A percentile compares a stretch with the other conserved stretches of the same genome.
Evolutionary conservation across 1,140 invertebrate genomes (phyloP).

Genomic region (Conopomorpha cramerella): DNA sequence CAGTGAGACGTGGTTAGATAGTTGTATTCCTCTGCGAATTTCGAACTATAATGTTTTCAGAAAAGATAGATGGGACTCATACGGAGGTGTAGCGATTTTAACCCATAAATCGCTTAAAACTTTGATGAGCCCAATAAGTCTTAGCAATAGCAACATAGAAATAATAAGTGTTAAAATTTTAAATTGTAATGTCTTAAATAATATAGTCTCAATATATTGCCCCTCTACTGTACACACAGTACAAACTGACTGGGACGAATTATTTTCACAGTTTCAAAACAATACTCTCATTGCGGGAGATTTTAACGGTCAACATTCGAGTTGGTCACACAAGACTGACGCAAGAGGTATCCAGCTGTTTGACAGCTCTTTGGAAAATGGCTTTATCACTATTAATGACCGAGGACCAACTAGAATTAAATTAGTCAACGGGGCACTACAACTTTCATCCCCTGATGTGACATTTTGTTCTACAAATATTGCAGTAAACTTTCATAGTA

Average conservation of each 20-base stretch:
- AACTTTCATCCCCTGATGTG: no score
- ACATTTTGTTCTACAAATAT: no score
- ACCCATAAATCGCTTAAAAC: background rate
- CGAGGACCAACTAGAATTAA: no score
- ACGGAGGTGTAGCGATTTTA: background rate
- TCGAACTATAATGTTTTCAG: background rate
- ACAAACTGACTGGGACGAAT: background rate
- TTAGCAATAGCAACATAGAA: background rate
- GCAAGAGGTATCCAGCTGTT: background rate
- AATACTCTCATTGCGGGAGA: background rate
- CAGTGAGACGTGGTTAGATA: background rate
- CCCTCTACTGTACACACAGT: background rate
- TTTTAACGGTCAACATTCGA: background rate
- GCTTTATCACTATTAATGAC: no score
- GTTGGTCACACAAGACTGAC: background rate
- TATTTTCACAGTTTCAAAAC: background rate
- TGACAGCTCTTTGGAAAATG: background rate
- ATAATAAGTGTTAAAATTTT: background rate
- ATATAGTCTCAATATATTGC: background rate
- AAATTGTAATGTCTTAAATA: background rate
- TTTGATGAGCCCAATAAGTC: background rate
- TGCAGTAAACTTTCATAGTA: no score
- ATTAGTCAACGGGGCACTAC: no score
- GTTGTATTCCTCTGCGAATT: background rate
- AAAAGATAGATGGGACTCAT: background rate